phyloP scores from a whole-genome alignment of 2,888 invertebrate genomes.

The Campopleginae sp. region DNA sequence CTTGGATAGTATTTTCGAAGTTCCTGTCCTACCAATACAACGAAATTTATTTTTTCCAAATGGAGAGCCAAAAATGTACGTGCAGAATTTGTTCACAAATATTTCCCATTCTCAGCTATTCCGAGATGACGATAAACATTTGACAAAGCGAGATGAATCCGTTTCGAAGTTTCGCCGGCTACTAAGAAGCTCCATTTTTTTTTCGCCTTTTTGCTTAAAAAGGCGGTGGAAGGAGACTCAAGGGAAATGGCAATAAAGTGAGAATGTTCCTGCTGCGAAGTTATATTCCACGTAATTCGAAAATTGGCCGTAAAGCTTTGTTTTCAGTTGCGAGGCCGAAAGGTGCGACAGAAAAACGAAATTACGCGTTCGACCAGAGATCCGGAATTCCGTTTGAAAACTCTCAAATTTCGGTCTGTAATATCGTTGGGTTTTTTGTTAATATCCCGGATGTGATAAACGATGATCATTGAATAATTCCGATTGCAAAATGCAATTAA shows the following conservation, averaged over 20 bases:
- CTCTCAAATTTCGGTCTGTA: neutral
- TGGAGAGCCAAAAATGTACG: no score
- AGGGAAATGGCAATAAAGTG: constrained; percentile 46
- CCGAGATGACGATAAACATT: neutral
- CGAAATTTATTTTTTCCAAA: no score
- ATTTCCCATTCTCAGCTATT: neutral
- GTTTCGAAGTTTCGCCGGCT: neutral
- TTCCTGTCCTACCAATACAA: no score
- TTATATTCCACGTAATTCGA: constrained; percentile 38
- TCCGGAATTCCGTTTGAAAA: neutral
- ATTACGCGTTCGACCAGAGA: neutral
- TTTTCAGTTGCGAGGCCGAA: constrained; percentile 2
- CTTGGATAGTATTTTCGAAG: neutral
- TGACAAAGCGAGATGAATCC: neutral
- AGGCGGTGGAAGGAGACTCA: neutral
- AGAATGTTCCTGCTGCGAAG: constrained; percentile 36
- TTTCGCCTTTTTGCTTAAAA: neutral
- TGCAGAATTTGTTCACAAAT: no score
- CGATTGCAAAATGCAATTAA: neutral
- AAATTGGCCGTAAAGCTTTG: constrained; percentile 27
- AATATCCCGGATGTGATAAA: neutral
- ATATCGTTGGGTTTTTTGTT: neutral
- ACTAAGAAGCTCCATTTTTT: neutral
- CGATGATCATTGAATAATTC: neutral
- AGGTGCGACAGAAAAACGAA: constrained; percentile 13